Base-by-base conservation (phyloP, 2,113 vertebrate genomes). In the Ctenomys sociabilis region DNA sequence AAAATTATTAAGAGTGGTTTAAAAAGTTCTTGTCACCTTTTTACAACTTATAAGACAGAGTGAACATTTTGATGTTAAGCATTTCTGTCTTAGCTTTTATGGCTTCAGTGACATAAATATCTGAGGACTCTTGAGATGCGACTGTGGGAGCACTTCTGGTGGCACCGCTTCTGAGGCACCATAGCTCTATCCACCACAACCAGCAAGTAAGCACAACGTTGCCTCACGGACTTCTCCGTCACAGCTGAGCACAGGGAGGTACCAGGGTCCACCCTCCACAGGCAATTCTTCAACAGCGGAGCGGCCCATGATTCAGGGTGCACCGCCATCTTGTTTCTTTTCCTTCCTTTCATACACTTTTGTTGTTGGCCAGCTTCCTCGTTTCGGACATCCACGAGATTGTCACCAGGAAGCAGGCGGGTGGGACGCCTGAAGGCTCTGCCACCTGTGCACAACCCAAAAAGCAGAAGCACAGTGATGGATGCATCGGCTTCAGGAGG, bases 1-100 rank as follows among this genome's bases (percentile, higher is more conserved):
- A 61, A 81, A 95, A 88, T 93, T 45, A 88, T 73, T 35, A 66
- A 70, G 43, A 40, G 59, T 26, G 73, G n/a, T 81, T 82, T 90
- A 30, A 63, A 64, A 37, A 85, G n/a, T 57, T 4, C 26, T 75
- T 95, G 40, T 5, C 70, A 81, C 64, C 52, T 70, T 90, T 85
- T 49, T 24, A 28, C 66, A 89, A 89, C 35, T 90, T 87, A 32
- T 54, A 4, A 82, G 28, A 49, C 0, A 40, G 9, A 84, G 7
- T 83, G 61, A 52, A 8, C 5, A 73, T 43, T 35, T 85, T 82
- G 63, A 28, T 77, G 59, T 21, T 7, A 43, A 49, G 14, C 30
- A 0, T 85, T 93, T 85, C 45, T 88, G 64, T 61, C 64, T 73
- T 57, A 85, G 75, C 8, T 43, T 91, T 70, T 85, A 22, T 77